Conservation (phyloP, 2,888 invertebrate species). For the Tenthredo livida region DNA sequence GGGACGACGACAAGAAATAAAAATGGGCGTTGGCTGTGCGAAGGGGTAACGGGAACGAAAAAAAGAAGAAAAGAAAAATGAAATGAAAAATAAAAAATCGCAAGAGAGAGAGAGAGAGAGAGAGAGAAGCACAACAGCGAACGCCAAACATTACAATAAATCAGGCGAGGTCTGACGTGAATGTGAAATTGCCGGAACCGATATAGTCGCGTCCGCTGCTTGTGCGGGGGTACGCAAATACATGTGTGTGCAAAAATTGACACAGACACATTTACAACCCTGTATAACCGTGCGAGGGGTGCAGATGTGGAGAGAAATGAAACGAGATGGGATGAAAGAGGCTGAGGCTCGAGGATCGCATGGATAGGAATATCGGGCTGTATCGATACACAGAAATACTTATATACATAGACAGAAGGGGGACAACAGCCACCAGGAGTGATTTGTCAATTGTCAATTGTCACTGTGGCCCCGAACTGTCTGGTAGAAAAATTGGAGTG, state of each 20-base stretch:
- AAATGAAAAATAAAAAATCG: not conserved
- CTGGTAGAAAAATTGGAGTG: constrained; percentile 11
- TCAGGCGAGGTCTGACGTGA: constrained; percentile 71
- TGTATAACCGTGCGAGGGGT: not conserved
- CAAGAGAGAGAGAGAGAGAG: constrained; percentile 23
- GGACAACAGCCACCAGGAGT: constrained; percentile 65
- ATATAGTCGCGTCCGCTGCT: constrained; percentile 70
- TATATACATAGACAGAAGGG: not conserved
- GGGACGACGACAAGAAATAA: constrained; percentile 48
- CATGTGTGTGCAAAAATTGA: constrained; percentile 27
- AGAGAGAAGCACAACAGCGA: constrained; percentile 38
- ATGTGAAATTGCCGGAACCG: constrained; percentile 77
- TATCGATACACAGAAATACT: not conserved
- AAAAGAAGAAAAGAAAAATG: constrained; percentile 56
- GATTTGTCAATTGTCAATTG: constrained; percentile 49
- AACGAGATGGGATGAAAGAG: constrained; percentile 36
- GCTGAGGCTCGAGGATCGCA: constrained; percentile 30
- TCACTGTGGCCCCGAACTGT: constrained; percentile 42
- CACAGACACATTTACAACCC: not conserved
- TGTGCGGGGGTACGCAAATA: not conserved
- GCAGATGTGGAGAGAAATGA: constrained; percentile 9
- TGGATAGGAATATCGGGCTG: not conserved
- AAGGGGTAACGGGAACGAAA: constrained; percentile 44
- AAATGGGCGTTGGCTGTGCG: constrained; percentile 59
- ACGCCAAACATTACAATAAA: constrained; percentile 73